Evolutionary conservation across 2,888 invertebrate species (phyloP).

Genomic region (Latrodectus elegans): DNA sequence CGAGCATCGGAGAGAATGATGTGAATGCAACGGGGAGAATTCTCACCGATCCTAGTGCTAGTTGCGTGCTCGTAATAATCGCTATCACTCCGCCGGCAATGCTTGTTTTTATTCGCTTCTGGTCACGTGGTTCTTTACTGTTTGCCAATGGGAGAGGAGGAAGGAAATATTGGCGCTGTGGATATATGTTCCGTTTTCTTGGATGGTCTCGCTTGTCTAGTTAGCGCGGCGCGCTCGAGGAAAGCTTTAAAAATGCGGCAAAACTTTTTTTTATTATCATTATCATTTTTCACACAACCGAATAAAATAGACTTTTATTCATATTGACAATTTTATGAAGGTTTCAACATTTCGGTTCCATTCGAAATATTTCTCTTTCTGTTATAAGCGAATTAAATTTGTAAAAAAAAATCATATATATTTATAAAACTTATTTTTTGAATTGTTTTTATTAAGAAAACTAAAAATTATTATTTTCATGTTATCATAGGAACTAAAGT

Average conservation of each 20-base stretch:
- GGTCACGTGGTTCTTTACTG: slow-evolving; percentile 48
- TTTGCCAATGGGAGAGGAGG: slow-evolving; percentile 46
- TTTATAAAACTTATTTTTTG: no score
- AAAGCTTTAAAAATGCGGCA: slow-evolving; percentile 13
- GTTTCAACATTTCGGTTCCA: no score
- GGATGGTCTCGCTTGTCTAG: slow-evolving; percentile 17
- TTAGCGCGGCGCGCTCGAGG: slow-evolving; percentile 15
- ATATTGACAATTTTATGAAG: no score
- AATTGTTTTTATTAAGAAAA: no score
- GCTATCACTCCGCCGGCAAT: slow-evolving; percentile 34
- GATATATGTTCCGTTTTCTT: slow-evolving; percentile 21
- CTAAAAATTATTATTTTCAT: no score
- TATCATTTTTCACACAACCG: no score
- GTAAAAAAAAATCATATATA: no score
- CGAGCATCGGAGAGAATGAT: background rate
- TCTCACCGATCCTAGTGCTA: background rate
- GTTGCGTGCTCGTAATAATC: slow-evolving; percentile 20
- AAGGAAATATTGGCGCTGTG: slow-evolving; percentile 25
- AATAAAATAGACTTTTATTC: no score
- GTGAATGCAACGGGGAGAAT: background rate
- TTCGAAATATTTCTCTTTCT: no score
- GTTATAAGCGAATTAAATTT: no score
- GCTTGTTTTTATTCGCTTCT: slow-evolving; percentile 55
- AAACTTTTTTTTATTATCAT: background rate
- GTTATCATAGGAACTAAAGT: no score